Evolutionary conservation across 2,888 invertebrate genomes (phyloP).

Genomic region (Tridacna crocea): DNA sequence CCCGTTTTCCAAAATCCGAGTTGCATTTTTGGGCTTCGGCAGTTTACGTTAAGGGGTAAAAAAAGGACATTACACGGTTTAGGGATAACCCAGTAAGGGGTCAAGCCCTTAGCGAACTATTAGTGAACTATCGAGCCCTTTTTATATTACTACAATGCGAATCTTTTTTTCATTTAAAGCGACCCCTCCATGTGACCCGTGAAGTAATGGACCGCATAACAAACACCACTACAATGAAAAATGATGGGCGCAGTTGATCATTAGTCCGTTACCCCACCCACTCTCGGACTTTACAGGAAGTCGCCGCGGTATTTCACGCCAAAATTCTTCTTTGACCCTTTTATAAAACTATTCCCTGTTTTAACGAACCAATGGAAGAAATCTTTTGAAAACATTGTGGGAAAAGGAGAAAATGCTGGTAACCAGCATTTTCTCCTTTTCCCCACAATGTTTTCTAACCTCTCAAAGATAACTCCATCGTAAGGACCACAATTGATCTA

Average conservation of each 20-base stretch:
- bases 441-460: too few species aligned
- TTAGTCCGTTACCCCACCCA: slow-evolving; percentile 58
- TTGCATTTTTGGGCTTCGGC: too few species aligned
- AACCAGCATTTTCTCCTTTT: too few species aligned
- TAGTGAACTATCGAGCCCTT: slow-evolving; percentile 25
- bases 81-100: slow-evolving; percentile 23
- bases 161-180: slow-evolving; percentile 7
- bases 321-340: slow-evolving; percentile 55
- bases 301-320: slow-evolving; percentile 61
- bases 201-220: slow-evolving; percentile 44
- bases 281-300: slow-evolving; percentile 51
- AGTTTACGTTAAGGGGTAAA: neutral
- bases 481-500: too few species aligned
- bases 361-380: too few species aligned
- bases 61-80: slow-evolving; percentile 19
- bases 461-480: too few species aligned
- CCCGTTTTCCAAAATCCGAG: too few species aligned
- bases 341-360: neutral
- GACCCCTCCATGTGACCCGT: slow-evolving; percentile 43
- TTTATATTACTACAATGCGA: slow-evolving; percentile 7
- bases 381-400: too few species aligned
- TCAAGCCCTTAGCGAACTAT: slow-evolving; percentile 26
- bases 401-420: too few species aligned
- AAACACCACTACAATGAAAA: slow-evolving; percentile 35
- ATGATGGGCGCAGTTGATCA: slow-evolving; percentile 42